Evolutionary conservation across 2,113 vertebrate genomes (phyloP), one percentile per base, ranked within the genome.

Genomic region (Percopsis transmontana): DNA sequence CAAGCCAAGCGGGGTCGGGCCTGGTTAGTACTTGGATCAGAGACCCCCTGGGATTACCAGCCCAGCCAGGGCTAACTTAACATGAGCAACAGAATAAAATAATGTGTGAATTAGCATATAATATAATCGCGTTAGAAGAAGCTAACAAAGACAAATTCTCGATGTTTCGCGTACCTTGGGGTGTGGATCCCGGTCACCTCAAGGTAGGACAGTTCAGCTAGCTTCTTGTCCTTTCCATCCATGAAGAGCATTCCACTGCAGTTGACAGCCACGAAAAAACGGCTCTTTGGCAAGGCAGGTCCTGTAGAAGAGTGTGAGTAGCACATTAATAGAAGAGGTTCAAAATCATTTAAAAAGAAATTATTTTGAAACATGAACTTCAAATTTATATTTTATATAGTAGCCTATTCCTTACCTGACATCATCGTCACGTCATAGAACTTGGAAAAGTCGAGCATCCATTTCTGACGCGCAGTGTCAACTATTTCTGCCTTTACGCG

Each of bases 371-470:
- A 50, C 13, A 1, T 8, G 16, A 18, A 50, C 48, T 50, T 9
- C 18, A 50, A 12, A 45, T 45, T 45, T 45, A 1, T 48, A 7
- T 48, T 47, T 6, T 47, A 23, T 15, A 15, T 12, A 41, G 5
- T 7, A 33, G 27, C 27, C 27, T 33, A 33, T 6, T 7, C 27
- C 87, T 91, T 89, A 99, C 97, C 97, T 72, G 95, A 94, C 77
- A 90, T 85, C 42, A 92, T 90, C 40, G 81, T 92, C 63, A 95
- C 93, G 85, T 98, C 93, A 81, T 92, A 98, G 74, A 98, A 96
- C 62, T 88, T 92, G 16, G 97, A 97, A 89, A 99, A 99, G 47
- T 94, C 85, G 48, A 98, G 74, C 1, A 94, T 92, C 97, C 96
- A 99, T 71, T 91, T 92, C 27, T 93, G 44, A 3, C 82, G 88